Evolutionary conservation across 1,140 invertebrate genomes (phyloP), one percentile per base, ranked within the genome.

Genomic region (Physella acuta): DNA sequence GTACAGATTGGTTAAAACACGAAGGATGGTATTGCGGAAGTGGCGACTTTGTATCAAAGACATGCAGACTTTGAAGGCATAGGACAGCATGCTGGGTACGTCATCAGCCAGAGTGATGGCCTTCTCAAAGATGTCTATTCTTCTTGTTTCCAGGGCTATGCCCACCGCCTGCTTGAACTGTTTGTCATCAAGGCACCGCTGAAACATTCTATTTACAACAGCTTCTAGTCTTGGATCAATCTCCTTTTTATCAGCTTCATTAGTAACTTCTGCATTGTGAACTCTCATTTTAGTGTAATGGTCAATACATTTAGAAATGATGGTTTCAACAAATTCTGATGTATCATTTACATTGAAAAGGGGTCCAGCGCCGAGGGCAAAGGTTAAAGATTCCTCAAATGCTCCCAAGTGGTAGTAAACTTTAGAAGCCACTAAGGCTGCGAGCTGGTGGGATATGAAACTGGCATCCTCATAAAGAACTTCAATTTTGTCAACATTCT

Each of bases 381-480:
- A 97, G 36, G 92, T 94, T 67, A 99, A 82, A 0, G 96, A 95
- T 86, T 98, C 94, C 83, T 97, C 93, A 87, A 96, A 98, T 4
- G 94, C 93, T 34, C 95, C 95, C 60, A 99, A 87, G 85, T 99
- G 95, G 86, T 98, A 98, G 81, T 98, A 99, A 4, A 99, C 95
- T 87, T 99, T 99, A 75, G 96, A 98, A 5, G 95, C 96, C 31
- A 99, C 94, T 72, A 99, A 88, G 33, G 97, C 96, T 61, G 97
- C 97, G 55, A 98, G 84, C 77, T 97, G 90, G 78, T 94, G 91
- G 78, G 97, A 91, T 33, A 83, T 84, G 80, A 99, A 99, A 17
- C 84, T 85, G 77, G 92, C 90, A 80, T 98, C 93, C 87, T 99
- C 97, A 82, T 97, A 93, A 26, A 99, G 87, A 78, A 96, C 94